Evolutionary conservation across 1,140 invertebrate genomes (phyloP).

Genomic region (Kradibia gibbosae): DNA sequence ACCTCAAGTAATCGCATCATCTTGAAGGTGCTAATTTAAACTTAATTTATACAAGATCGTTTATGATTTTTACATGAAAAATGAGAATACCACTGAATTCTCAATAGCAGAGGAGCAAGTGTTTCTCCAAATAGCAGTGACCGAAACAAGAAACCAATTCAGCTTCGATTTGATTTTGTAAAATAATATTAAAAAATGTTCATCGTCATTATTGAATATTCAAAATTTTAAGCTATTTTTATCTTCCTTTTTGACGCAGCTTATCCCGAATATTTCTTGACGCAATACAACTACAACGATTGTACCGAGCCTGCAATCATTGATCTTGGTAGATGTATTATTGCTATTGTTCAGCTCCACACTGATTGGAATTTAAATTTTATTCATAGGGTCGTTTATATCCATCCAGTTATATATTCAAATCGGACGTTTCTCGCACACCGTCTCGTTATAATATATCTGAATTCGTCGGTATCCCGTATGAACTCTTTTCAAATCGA

Average conservation of each 20-base stretch:
- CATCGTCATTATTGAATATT: background rate
- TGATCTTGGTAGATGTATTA: background rate
- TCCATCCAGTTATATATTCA: constrained; percentile 60
- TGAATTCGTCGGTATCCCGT: background rate
- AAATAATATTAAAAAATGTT: background rate
- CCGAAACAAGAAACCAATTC: no score
- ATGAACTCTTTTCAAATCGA: constrained; percentile 24
- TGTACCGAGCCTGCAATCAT: background rate
- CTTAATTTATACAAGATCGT: no score
- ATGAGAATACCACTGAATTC: no score
- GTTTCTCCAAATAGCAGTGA: no score
- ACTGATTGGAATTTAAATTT: constrained; percentile 62
- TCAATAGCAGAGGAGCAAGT: no score
- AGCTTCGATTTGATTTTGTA: background rate
- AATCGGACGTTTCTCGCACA: constrained; percentile 54
- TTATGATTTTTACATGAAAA: no score
- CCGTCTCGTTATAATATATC: constrained; percentile 31
- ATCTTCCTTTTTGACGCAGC: background rate
- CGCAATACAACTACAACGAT: background rate
- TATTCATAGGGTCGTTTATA: constrained; percentile 61
- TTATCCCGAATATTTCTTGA: constrained; percentile 37
- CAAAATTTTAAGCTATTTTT: background rate
- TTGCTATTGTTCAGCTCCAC: constrained; percentile 34
- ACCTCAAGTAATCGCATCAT: no score
- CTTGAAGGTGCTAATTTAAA: no score